Evolutionary conservation across 2,888 invertebrate genomes (phyloP).

Genomic region (Itoplectis maculator): DNA sequence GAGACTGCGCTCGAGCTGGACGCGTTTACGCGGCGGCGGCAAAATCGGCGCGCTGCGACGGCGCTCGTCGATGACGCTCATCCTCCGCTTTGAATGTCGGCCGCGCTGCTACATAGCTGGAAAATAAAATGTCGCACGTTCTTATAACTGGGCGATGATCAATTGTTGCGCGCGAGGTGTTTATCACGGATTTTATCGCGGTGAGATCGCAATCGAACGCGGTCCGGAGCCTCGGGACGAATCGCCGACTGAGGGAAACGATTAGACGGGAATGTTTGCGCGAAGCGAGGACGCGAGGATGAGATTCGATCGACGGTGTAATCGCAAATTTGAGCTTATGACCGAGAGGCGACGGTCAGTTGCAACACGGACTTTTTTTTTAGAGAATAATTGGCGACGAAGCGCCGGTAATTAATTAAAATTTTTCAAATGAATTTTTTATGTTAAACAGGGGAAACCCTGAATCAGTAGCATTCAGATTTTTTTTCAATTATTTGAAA

Average conservation of each 20-base stretch:
- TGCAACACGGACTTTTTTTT: not conserved
- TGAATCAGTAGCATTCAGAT: no score
- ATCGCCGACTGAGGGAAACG: not conserved
- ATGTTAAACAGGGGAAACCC: no score
- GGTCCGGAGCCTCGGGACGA: not conserved
- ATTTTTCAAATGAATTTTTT: no score
- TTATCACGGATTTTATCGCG: constrained; percentile 19
- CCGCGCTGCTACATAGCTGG: constrained; percentile 50
- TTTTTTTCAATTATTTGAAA: no score
- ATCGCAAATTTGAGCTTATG: not conserved
- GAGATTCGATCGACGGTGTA: constrained; percentile 8
- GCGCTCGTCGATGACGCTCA: constrained; percentile 60
- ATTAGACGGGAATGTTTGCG: constrained; percentile 1
- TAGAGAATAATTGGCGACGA: no score
- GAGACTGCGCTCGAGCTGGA: constrained; percentile 77
- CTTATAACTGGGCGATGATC: not conserved
- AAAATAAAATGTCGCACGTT: constrained; percentile 12
- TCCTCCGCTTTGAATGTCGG: constrained; percentile 34
- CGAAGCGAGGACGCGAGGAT: not conserved
- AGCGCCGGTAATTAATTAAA: no score
- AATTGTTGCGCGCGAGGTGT: not conserved
- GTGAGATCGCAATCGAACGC: not conserved
- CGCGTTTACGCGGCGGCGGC: constrained; percentile 73
- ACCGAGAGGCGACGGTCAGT: not conserved
- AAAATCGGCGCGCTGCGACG: constrained; percentile 69